Conservation (phyloP, 2,113 vertebrate species). For the Prunella fulvescens region DNA sequence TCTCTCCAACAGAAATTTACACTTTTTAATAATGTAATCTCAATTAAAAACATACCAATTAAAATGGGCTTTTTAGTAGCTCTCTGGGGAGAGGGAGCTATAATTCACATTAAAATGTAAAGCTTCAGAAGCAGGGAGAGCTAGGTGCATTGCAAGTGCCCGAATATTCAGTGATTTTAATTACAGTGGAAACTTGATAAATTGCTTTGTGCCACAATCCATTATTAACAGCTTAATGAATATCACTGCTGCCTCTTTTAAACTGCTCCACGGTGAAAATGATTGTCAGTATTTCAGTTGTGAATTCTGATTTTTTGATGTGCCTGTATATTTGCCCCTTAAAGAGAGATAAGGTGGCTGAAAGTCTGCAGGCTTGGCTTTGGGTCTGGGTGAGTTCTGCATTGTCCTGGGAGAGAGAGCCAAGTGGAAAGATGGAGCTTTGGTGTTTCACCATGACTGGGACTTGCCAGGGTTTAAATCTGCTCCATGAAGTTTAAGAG, state of each 20-base stretch:
- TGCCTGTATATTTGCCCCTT: not conserved
- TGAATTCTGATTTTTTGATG: not conserved
- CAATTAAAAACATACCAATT: slow-evolving; percentile 65
- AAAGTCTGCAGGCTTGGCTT: not conserved
- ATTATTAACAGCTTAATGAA: slow-evolving; percentile 65
- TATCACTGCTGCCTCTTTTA: slow-evolving; percentile 43
- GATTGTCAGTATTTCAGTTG: not conserved
- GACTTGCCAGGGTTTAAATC: not conserved
- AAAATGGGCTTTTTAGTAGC: slow-evolving; percentile 49
- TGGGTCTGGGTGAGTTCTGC: not conserved
- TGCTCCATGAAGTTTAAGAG: not conserved
- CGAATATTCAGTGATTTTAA: slow-evolving; percentile 63
- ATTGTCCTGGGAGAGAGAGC: not conserved
- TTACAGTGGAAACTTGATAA: slow-evolving; percentile 66
- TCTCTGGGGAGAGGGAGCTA: slow-evolving; percentile 36
- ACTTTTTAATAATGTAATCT: slow-evolving; percentile 55
- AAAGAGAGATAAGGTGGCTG: not conserved
- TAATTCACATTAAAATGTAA: slow-evolving; percentile 61
- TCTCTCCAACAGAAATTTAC: slow-evolving; percentile 39
- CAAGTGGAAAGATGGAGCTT: not conserved
- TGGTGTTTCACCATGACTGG: not conserved
- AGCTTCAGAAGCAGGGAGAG: slow-evolving; percentile 44
- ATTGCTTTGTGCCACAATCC: slow-evolving; percentile 59
- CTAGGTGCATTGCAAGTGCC: slow-evolving; percentile 56
- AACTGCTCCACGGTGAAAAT: not conserved